phyloP scores from a whole-genome alignment of 2,113 vertebrate genomes.

The Saiga tatarica region DNA sequence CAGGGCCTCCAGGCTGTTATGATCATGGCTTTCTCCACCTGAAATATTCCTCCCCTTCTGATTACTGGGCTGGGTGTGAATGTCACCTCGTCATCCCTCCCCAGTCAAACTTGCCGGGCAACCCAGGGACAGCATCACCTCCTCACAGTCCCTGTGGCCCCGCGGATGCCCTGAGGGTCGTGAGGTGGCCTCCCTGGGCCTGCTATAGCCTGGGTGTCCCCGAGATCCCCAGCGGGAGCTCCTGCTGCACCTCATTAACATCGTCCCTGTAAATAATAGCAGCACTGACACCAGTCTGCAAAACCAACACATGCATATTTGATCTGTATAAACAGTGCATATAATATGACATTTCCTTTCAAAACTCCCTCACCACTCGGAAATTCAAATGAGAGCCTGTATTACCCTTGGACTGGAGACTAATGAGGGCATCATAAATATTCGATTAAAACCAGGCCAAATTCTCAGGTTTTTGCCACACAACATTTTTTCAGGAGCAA shows the following conservation, averaged over 20 bases:
- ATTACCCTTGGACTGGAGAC: conserved; percentile 59
- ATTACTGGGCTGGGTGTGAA: background rate
- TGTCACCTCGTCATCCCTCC: conserved; percentile 78
- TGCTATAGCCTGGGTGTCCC: conserved; percentile 62
- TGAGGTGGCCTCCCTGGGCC: conserved; percentile 49
- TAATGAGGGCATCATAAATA: conserved; percentile 72
- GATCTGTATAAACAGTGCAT: conserved; percentile 54
- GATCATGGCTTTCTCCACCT: conserved; percentile 52
- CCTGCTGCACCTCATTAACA: conserved; percentile 61
- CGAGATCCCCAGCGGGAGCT: conserved; percentile 54
- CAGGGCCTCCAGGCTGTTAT: background rate
- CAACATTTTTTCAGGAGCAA: conserved; percentile 37
- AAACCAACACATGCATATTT: conserved; percentile 77
- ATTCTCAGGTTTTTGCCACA: conserved; percentile 59
- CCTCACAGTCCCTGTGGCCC: conserved; percentile 70
- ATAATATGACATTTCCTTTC: conserved; percentile 65
- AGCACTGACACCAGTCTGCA: conserved; percentile 70
- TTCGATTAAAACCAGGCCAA: conserved; percentile 75
- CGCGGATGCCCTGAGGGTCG: conserved; percentile 61
- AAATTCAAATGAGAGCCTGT: conserved; percentile 70
- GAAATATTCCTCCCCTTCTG: background rate
- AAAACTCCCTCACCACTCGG: conserved; percentile 59
- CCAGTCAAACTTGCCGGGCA: conserved; percentile 77
- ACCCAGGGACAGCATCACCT: conserved; percentile 72
- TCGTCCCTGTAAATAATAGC: conserved; percentile 71